phyloP scores from a whole-genome alignment of 2,113 vertebrate species.

The Bubo scandiacus region DNA sequence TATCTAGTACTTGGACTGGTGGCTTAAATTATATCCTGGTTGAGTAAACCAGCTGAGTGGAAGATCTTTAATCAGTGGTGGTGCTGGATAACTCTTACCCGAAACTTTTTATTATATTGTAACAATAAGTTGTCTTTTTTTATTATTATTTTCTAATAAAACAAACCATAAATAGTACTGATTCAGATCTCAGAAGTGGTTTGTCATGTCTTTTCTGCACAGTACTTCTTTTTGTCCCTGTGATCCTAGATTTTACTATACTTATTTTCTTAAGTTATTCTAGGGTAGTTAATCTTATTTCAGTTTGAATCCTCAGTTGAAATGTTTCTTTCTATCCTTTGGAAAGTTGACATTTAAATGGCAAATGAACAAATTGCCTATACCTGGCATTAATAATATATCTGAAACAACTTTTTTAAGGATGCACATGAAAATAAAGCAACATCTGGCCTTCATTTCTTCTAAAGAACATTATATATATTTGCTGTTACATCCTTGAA shows the following conservation, averaged over 20 bases:
- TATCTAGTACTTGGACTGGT: neutral
- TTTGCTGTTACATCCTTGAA: neutral
- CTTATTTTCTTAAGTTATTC: neutral
- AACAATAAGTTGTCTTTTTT: neutral
- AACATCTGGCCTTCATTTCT: constrained; percentile 45
- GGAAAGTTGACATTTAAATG: neutral
- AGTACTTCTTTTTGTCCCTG: neutral
- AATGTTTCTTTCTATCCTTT: neutral
- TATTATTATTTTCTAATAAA: neutral
- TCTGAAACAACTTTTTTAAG: neutral
- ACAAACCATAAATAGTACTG: neutral
- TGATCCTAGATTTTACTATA: neutral
- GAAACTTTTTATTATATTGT: neutral
- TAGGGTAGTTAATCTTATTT: neutral
- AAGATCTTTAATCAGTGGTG: neutral
- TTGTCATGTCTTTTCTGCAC: neutral
- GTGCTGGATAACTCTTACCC: neutral
- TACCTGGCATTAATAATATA: neutral
- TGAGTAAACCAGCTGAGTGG: neutral
- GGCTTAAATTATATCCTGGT: neutral
- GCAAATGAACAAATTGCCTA: neutral
- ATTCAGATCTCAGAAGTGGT: neutral
- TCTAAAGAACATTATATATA: neutral
- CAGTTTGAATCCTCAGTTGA: neutral
- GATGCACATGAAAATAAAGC: neutral